These are phyloP conservation scores for Megaustenia siamemsis DNA, from an alignment of 2,888 invertebrate genomes.

Conservation along the genomic window DNA sequence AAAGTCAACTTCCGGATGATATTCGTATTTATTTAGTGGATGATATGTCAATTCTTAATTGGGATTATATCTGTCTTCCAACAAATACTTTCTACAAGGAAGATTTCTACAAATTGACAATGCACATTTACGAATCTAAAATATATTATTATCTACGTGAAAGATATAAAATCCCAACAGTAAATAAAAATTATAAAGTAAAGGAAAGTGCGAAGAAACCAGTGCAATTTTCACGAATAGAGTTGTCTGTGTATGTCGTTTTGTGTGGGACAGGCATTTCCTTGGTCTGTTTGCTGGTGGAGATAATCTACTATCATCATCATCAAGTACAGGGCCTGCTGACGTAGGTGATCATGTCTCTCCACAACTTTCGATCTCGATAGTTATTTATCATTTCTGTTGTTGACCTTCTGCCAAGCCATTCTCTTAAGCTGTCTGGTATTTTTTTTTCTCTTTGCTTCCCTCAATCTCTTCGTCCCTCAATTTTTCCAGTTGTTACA, in stretches of 20 bases:
- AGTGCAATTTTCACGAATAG: not conserved
- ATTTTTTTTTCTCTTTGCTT: no score
- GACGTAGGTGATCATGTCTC: no score
- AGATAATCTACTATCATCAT: no score
- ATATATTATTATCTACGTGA: not conserved
- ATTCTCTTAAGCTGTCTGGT: no score
- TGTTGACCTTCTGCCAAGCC: no score
- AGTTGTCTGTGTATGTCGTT: not conserved
- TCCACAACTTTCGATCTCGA: no score
- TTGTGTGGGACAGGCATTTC: not conserved
- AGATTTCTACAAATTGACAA: not conserved
- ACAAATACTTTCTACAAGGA: not conserved
- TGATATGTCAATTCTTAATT: not conserved
- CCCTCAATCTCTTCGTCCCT: no score
- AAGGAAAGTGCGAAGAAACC: not conserved
- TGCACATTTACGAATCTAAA: not conserved
- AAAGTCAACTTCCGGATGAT: not conserved
- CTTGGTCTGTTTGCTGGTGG: not conserved
- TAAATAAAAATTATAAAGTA: no score
- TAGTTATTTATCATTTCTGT: no score
- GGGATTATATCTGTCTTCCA: not conserved
- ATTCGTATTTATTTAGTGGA: not conserved
- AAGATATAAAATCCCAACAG: no score
- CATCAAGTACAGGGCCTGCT: no score
- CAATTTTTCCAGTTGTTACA: no score